Conservation (phyloP, 1,140 invertebrate genomes). For the Thaumatotibia leucotreta region DNA sequence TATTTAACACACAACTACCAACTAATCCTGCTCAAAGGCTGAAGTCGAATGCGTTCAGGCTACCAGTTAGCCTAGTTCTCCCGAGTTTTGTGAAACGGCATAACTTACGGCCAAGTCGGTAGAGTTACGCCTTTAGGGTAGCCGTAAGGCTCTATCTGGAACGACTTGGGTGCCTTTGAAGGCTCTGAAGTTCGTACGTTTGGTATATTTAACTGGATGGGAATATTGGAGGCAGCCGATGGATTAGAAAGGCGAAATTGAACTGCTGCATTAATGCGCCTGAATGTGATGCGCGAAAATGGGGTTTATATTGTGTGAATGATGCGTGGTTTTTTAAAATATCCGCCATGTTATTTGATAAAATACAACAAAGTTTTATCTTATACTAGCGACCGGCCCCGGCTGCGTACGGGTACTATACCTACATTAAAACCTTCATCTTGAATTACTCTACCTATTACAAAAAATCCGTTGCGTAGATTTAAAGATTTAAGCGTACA, state of each 20-base stretch:
- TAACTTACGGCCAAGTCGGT: neutral
- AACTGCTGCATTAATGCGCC: neutral
- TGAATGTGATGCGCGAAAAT: no score
- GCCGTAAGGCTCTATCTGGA: neutral
- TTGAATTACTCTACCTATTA: no score
- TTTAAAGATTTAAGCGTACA: no score
- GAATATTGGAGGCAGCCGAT: neutral
- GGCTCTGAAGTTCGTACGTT: neutral
- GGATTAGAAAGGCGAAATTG: neutral
- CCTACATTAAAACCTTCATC: no score
- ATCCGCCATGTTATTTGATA: no score
- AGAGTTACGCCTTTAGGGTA: neutral
- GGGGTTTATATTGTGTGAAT: no score
- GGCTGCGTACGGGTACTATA: no score
- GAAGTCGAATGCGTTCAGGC: neutral
- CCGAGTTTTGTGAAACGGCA: neutral
- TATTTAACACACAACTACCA: neutral
- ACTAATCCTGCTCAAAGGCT: neutral
- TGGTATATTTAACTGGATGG: neutral
- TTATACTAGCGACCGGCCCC: no score
- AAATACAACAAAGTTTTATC: no score
- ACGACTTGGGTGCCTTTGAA: neutral
- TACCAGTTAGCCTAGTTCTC: conserved; percentile 3
- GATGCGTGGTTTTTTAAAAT: no score
- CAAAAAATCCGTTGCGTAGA: no score